Conservation (phyloP, 2,888 invertebrate species). For the Drosophila nigritarsus region DNA sequence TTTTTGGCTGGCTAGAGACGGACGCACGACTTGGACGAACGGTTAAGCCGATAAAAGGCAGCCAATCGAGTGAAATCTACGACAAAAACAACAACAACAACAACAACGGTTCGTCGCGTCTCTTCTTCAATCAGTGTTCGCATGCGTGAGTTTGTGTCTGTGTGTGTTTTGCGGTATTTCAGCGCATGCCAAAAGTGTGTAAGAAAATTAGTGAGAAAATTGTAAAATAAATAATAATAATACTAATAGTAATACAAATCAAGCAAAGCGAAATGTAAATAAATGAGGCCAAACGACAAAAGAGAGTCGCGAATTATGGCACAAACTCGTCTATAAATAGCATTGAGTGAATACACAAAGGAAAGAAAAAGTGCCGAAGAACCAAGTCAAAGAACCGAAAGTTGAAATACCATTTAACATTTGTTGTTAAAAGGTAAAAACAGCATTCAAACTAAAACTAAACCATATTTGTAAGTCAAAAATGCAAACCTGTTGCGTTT, state of each 20-base stretch:
- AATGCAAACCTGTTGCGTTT: conserved; percentile 65
- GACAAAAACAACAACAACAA: conserved; percentile 35
- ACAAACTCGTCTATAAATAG: conserved; percentile 57
- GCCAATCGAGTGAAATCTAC: conserved; percentile 71
- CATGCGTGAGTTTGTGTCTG: not conserved
- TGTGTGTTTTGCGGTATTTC: conserved; percentile 16
- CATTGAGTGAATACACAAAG: conserved; percentile 36
- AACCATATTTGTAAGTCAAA: conserved; percentile 14
- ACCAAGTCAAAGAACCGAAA: conserved; percentile 20
- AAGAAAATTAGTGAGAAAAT: conserved; percentile 41
- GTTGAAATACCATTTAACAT: conserved; percentile 16
- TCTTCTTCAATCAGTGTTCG: conserved; percentile 51
- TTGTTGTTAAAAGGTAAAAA: conserved; percentile 46
- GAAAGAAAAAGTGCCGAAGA: conserved; percentile 69
- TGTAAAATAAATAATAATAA: conserved; percentile 26
- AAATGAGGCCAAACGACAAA: conserved; percentile 64
- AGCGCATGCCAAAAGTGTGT: conserved; percentile 59
- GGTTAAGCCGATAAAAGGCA: conserved; percentile 42
- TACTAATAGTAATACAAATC: conserved; percentile 13
- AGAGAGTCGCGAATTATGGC: conserved; percentile 72
- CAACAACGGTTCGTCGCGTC: conserved; percentile 11
- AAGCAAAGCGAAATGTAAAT: conserved; percentile 62
- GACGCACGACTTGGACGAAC: conserved; percentile 31
- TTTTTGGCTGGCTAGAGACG: conserved; percentile 28
- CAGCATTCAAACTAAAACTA: conserved; percentile 10